phyloP scores from a whole-genome alignment of 2,113 vertebrate genomes.

The Eulacestoma nigropectus region DNA sequence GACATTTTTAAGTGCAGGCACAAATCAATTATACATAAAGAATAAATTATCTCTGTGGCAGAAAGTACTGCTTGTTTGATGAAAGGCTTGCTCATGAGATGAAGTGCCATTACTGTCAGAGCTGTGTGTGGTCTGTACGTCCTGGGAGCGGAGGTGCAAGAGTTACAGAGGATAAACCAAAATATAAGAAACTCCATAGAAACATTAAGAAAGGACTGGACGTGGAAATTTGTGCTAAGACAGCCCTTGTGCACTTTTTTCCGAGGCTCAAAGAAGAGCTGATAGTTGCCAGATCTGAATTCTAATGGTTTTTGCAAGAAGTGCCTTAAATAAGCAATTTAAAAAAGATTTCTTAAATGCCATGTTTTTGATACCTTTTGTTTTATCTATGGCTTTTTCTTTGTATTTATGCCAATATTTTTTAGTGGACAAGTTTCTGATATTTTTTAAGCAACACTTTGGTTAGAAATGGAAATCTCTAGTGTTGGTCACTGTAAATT shows the following conservation, averaged over 20 bases:
- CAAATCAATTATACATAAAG: slow-evolving; percentile 66
- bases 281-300: background rate
- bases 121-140: background rate
- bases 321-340: background rate
- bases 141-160: background rate
- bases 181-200: background rate
- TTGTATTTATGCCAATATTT: background rate
- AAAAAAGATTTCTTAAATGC: background rate
- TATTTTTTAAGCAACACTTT: background rate
- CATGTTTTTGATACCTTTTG: background rate
- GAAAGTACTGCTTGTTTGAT: slow-evolving; percentile 32
- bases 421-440: background rate
- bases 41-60: slow-evolving; percentile 51
- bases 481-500: background rate
- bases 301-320: background rate
- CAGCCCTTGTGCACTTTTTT: fast-evolving
- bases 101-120: background rate
- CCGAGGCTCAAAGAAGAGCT: background rate
- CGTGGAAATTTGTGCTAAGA: background rate
- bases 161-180: background rate
- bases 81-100: background rate
- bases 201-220: fast-evolving
- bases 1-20: slow-evolving; percentile 58
- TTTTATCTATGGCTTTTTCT: background rate
- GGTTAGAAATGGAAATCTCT: background rate